Base-by-base conservation (phyloP, 2,888 invertebrate genomes). In the Hirtodrosophila alboralis region DNA sequence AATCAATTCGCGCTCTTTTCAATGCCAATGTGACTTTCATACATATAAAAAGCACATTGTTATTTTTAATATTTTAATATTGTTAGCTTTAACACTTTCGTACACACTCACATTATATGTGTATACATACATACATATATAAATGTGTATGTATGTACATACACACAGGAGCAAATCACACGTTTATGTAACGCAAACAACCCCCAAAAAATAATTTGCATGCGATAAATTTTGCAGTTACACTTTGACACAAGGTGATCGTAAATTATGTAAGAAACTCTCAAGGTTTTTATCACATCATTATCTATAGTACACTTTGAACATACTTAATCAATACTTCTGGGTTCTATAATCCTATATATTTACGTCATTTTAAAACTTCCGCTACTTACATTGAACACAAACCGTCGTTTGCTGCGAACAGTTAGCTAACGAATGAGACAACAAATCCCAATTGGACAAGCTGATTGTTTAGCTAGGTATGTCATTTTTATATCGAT, bases 341-440 rank as follows among this genome's bases (percentile, higher is more conserved):
- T 61, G 52, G 33, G 52, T 53, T 63, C 56, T 61, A 21, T 21
- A 27, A 6, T 33, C 14, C 41, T 31, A 8, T 41, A 58, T 45
- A 66, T 86, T 86, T 79, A 85, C 79, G 79, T 83, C 84, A 86
- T 71, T 74, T 16, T n/a, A 38, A 54, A 37, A 48, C 49, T 47
- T 57, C 61, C 64, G 49, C 58, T 87, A 89, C 88, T 89, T 88
- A 88, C 88, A 86, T 88, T 86, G 81, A 87, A 88, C 88, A 87
- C 88, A 72, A 75, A 78, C 80, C 72, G 75, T 75, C 58, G 64
- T 61, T 75, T 49, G 28, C 26, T 70, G 49, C 60, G 75, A 63
- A 60, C 69, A 66, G 80, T 66, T 83, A 74, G 62, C 48, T 75
- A 53, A 52, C 86, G 86, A 79, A 83, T 85, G 70, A 65, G 49